Evolutionary conservation across 2,888 invertebrate species (phyloP).

Genomic region (Barypeithes pellucidus): DNA sequence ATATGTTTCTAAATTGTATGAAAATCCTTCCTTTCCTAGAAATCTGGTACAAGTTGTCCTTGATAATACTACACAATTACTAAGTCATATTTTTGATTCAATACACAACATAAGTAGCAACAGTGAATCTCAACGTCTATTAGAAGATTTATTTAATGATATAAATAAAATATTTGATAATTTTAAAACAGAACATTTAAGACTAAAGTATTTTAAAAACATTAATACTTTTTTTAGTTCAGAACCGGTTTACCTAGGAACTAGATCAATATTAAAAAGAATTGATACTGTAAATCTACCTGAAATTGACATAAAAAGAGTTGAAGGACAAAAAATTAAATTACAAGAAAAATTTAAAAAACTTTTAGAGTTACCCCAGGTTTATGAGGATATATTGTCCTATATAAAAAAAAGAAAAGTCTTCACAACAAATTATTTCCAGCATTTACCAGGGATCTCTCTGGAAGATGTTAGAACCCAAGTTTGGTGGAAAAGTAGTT

Average conservation of each 20-base stretch:
- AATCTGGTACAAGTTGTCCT: slow-evolving; percentile 13
- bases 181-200: background rate
- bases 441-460: slow-evolving; percentile 32
- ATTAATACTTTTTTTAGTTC: background rate
- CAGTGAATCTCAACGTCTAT: background rate
- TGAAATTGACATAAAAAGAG: slow-evolving; percentile 14
- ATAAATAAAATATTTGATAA: background rate
- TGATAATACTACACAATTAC: slow-evolving; percentile 21
- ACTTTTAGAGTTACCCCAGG: slow-evolving; percentile 34
- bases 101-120: background rate
- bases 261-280: background rate
- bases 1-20: slow-evolving; percentile 12
- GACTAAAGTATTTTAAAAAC: background rate
- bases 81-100: slow-evolving; percentile 11
- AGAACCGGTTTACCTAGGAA: background rate
- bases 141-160: background rate
- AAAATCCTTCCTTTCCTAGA: slow-evolving; percentile 11
- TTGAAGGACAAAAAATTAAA: slow-evolving; percentile 14
- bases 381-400: background rate
- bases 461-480: slow-evolving; percentile 33
- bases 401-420: slow-evolving; percentile 18
- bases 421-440: background rate
- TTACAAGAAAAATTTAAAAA: slow-evolving; percentile 9
- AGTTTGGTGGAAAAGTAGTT: background rate
- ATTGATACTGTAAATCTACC: background rate